These are phyloP conservation scores for Helleia helle DNA, from an alignment of 2,888 invertebrate species.

Conservation along the genomic window DNA sequence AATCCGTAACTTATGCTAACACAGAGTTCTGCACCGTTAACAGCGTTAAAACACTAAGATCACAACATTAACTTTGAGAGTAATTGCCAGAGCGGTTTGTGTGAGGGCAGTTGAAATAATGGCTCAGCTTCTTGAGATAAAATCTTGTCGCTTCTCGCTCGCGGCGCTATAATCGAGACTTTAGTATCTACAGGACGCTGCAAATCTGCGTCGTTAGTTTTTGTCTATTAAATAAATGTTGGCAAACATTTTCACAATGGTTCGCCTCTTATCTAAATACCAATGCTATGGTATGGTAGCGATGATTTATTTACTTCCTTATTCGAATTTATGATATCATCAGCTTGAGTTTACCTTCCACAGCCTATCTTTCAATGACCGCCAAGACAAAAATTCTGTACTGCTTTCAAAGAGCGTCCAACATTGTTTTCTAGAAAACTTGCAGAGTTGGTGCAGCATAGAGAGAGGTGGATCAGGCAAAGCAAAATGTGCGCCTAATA, in stretches of 20 bases:
- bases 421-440: too few relatives aligned
- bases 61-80: slow-evolving; percentile 10
- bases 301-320: too few relatives aligned
- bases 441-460: too few relatives aligned
- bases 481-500: too few relatives aligned
- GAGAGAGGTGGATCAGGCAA: too few relatives aligned
- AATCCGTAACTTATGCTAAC: slow-evolving; percentile 6
- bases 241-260: not conserved
- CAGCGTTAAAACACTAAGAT: slow-evolving; percentile 10
- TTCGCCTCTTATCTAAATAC: too few relatives aligned
- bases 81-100: slow-evolving; percentile 19
- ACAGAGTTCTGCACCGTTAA: slow-evolving; percentile 3
- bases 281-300: too few relatives aligned
- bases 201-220: slow-evolving; percentile 7
- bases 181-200: slow-evolving; percentile 18
- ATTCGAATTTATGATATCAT: too few relatives aligned
- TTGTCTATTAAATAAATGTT: slow-evolving; percentile 10
- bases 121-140: slow-evolving; percentile 41
- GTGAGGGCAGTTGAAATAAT: slow-evolving; percentile 39
- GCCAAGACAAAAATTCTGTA: too few relatives aligned
- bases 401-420: too few relatives aligned
- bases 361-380: too few relatives aligned
- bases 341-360: too few relatives aligned
- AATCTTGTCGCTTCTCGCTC: slow-evolving; percentile 34
- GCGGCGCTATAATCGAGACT: slow-evolving; percentile 18